Base-by-base conservation (phyloP, 1,140 invertebrate genomes). In the Drosophila nigrodunni region DNA sequence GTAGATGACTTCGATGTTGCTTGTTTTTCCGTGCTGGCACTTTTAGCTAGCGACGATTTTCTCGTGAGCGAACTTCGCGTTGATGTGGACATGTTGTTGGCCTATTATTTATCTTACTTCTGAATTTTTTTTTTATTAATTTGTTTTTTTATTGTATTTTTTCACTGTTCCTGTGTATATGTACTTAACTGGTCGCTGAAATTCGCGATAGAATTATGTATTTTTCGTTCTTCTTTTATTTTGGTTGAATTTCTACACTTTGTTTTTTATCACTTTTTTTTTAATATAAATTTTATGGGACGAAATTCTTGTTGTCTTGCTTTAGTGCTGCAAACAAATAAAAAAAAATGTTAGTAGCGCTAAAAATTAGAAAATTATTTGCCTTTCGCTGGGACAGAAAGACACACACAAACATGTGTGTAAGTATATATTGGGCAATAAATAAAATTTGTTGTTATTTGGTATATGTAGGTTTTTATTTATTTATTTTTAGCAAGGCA, bases 391-490 rank as follows among this genome's bases (percentile, higher is more conserved):
- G 66, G 58, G 60, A 74, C 70, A 65, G 35, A 68, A 50, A 41
- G 52, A 82, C 66, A 74, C 66, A 67, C 54, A 54, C 54, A 75
- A 47, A 65, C 65, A 65, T 64, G 44, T 58, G 43, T 59, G 37
- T 68, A 73, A 65, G 52, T 76, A 67, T 82, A 65, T 80, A 68
- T 88, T 88, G 69, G 70, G 85, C 85, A 88, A 88, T 88, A 88
- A 88, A 88, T 88, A 89, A 88, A 88, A 89, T 72, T 88, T 88
- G 83, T 89, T 88, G 83, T 88, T 88, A 83, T 80, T 78, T 69
- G 39, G 43, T 59, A 70, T 81, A 79, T 69, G 62, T 74, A 58
- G 46, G 59, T 82, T 80, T 85, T 76, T 86, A 81, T 76, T 65
- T 78, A 71, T 74, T 73, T 88, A 88, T 89, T 88, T 88, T 83